phyloP scores from a whole-genome alignment of 2,113 vertebrate genomes.

The Protomyctophum bolini region DNA sequence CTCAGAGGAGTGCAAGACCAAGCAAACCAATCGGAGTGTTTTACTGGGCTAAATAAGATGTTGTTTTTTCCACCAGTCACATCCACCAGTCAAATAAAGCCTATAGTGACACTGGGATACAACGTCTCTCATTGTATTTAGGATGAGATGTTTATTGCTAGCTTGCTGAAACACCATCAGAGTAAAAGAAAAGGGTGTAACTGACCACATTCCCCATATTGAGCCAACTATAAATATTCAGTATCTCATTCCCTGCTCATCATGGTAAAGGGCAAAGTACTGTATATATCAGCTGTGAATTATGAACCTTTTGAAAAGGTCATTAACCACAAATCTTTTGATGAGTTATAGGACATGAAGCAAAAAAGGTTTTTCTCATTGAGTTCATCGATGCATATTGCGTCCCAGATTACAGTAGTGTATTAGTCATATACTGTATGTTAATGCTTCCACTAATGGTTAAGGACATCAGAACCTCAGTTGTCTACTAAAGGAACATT shows the following conservation, averaged over 20 bases:
- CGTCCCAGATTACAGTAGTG: neutral
- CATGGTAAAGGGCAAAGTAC: slow-evolving; percentile 76
- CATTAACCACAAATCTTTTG: slow-evolving; percentile 72
- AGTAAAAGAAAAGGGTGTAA: too few relatives aligned
- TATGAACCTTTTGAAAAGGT: slow-evolving; percentile 79
- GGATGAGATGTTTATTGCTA: slow-evolving; percentile 5
- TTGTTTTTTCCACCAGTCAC: slow-evolving; percentile 16
- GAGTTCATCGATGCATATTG: neutral
- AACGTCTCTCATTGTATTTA: slow-evolving; percentile 16
- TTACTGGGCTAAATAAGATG: slow-evolving; percentile 35
- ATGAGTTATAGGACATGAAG: slow-evolving; percentile 62
- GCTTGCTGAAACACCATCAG: slow-evolving; percentile 1
- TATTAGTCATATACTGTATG: too few relatives aligned
- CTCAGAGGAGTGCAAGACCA: too few relatives aligned
- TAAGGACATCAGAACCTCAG: too few relatives aligned
- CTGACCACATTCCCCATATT: slow-evolving; percentile 30
- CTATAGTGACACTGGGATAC: slow-evolving; percentile 12
- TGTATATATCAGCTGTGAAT: slow-evolving; percentile 71
- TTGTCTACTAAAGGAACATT: too few relatives aligned
- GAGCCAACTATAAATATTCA: slow-evolving; percentile 71
- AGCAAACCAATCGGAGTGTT: slow-evolving; percentile 18
- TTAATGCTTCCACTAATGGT: too few relatives aligned
- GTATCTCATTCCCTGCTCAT: slow-evolving; percentile 60
- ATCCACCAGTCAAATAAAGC: slow-evolving; percentile 24
- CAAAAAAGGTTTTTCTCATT: slow-evolving; percentile 38